These are phyloP conservation scores for Bhutanitis thaidina DNA, from an alignment of 2,888 invertebrate species.

Conservation along the genomic window DNA sequence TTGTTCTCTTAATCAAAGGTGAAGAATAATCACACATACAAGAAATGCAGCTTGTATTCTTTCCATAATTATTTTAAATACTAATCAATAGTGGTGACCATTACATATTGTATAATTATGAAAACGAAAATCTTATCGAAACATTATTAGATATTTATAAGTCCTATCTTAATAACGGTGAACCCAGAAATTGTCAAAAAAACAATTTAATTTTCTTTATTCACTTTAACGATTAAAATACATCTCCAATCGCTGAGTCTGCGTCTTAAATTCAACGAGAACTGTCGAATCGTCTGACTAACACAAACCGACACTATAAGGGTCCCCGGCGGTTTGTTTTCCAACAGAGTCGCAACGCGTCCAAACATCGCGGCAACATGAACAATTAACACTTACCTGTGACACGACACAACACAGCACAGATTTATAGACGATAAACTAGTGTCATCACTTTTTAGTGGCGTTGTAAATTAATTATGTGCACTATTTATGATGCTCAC, in stretches of 20 bases:
- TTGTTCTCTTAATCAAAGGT: too few species aligned
- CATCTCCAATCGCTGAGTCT: neutral
- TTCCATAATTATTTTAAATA: too few species aligned
- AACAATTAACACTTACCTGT: constrained; percentile 78
- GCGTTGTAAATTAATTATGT: constrained; percentile 71
- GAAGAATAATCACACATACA: too few species aligned
- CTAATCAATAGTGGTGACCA: too few species aligned
- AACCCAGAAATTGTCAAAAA: too few species aligned
- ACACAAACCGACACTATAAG: constrained; percentile 45
- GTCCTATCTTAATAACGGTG: too few species aligned
- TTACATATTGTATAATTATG: too few species aligned
- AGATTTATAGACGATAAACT: constrained; percentile 77
- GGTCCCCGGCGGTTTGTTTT: constrained; percentile 49
- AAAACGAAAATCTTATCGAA: too few species aligned
- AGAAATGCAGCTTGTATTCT: too few species aligned
- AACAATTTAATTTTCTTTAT: too few species aligned
- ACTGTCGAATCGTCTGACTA: constrained; percentile 54
- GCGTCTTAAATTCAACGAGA: constrained; percentile 33
- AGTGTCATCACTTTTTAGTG: constrained; percentile 74
- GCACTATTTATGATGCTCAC: constrained; percentile 55
- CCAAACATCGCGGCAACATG: constrained; percentile 63
- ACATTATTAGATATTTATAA: too few species aligned
- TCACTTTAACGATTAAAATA: too few species aligned
- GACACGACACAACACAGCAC: constrained; percentile 74
- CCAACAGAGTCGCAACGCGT: constrained; percentile 35